Percentiles rank a stretch among this genome's conserved stretches.
phyloP scores from a whole-genome alignment of 2,888 invertebrate species.

The Hedychridium roseum region DNA sequence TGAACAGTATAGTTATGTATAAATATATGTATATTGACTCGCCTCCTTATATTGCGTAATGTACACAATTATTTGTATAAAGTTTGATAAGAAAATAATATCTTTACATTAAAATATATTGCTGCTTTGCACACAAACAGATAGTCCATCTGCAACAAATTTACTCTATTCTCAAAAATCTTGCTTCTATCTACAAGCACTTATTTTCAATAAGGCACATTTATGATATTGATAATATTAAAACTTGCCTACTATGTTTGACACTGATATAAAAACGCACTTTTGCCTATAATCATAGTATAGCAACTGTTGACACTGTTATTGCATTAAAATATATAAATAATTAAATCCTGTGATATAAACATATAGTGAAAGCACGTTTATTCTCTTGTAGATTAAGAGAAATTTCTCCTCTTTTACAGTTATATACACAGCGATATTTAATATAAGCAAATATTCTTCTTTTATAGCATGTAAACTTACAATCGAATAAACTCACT shows the following conservation, averaged over 20 bases:
- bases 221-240: too few relatives aligned
- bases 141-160: too few relatives aligned
- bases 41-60: too few relatives aligned
- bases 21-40: too few relatives aligned
- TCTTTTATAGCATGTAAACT: background rate
- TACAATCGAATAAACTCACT: background rate
- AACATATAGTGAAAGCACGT: conserved; percentile 30
- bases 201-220: too few relatives aligned
- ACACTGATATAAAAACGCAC: background rate
- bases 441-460: background rate
- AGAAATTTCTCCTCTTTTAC: conserved; percentile 20
- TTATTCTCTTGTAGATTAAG: conserved; percentile 26
- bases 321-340: conserved; percentile 24
- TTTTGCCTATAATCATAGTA: background rate
- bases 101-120: too few relatives aligned
- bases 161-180: too few relatives aligned
- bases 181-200: too few relatives aligned
- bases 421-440: conserved; percentile 7
- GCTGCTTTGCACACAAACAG: too few relatives aligned
- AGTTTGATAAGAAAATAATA: too few relatives aligned
- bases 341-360: conserved; percentile 34
- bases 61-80: too few relatives aligned
- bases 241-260: background rate
- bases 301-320: conserved; percentile 1
- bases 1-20: too few relatives aligned